Evolutionary conservation across 2,113 vertebrate genomes (phyloP).

Genomic region (Ctenodactylus gundi): DNA sequence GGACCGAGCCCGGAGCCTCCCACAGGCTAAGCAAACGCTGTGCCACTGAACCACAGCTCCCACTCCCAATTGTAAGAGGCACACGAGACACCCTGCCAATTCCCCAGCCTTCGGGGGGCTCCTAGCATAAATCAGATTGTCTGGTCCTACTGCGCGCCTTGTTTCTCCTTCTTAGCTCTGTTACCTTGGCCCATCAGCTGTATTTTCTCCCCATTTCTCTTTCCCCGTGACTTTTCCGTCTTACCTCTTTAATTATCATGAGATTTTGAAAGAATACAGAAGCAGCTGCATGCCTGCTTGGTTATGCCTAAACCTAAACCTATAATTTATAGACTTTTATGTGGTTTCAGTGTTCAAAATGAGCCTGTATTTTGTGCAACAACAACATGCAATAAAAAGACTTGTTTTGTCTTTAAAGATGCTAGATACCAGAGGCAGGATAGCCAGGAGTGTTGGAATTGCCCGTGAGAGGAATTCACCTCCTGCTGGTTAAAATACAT

Average conservation of each 20-base stretch:
- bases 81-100: neutral
- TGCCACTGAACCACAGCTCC: neutral
- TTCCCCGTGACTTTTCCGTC: neutral
- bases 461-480: neutral
- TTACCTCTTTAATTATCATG: neutral
- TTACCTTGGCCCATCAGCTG: no score
- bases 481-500: neutral
- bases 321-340: neutral
- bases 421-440: neutral
- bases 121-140: neutral
- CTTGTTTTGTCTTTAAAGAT: conserved; percentile 30
- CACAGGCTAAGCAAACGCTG: neutral
- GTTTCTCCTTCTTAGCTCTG: neutral
- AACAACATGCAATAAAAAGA: neutral
- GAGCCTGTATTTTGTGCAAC: neutral
- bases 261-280: neutral
- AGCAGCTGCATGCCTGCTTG: neutral
- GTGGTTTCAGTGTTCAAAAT: neutral
- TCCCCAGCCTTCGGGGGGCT: neutral
- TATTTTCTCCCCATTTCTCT: neutral
- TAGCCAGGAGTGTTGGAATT: neutral
- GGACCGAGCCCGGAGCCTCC: neutral
- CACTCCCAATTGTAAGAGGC: neutral
- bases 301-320: neutral
- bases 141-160: neutral